Conservation (phyloP, 2,888 invertebrate genomes). For the Limnephilus marmoratus region DNA sequence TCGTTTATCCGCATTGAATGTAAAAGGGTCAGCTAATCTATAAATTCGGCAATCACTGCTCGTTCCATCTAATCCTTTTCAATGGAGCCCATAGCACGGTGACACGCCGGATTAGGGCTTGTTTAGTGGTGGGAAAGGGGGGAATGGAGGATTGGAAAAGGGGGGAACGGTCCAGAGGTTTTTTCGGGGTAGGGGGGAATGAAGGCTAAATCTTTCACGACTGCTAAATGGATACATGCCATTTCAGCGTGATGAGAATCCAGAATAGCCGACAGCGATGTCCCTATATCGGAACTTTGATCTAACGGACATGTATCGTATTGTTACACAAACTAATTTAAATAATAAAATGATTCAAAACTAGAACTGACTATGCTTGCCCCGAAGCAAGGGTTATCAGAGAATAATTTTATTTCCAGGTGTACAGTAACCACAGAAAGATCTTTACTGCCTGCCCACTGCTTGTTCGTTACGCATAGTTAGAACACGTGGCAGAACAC, state of each 20-base stretch:
- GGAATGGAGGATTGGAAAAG: neutral
- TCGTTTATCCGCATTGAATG: constrained; percentile 28
- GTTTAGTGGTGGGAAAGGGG: neutral
- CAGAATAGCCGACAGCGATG: neutral
- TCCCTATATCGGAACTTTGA: constrained; percentile 7
- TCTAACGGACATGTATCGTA: neutral
- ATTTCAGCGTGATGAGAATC: constrained; percentile 33
- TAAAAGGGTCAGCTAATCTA: constrained; percentile 42
- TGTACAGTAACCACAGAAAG: neutral
- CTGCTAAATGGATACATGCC: constrained; percentile 38
- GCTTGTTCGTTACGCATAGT: neutral
- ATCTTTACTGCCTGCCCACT: neutral
- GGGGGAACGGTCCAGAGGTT: neutral
- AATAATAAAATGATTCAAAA: neutral
- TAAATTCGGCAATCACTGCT: constrained; percentile 34
- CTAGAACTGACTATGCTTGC: neutral
- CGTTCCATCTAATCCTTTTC: constrained; percentile 35
- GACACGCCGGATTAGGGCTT: constrained; percentile 16
- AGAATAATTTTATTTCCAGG: neutral
- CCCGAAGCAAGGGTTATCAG: neutral
- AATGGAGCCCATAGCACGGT: constrained; percentile 33
- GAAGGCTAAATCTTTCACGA: constrained; percentile 34
- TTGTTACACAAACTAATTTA: neutral
- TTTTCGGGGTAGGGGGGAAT: neutral
- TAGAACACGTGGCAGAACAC: neutral